These are phyloP conservation scores for Monochamus saltuarius DNA, from an alignment of 1,140 invertebrate genomes.

Conservation along the genomic window DNA sequence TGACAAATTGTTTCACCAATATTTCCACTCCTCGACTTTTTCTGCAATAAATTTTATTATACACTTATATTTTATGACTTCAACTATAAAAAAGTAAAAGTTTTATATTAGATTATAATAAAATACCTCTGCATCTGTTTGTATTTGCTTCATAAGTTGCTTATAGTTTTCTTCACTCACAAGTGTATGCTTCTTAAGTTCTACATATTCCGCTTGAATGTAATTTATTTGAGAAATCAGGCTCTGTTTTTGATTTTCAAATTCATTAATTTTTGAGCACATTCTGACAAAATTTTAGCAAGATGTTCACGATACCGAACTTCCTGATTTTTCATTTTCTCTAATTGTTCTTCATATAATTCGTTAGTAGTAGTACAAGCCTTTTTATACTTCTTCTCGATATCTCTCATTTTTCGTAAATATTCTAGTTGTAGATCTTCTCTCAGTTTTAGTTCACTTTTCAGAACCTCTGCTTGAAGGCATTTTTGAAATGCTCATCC, in stretches of 20 bases:
- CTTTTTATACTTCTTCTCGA: slow-evolving; percentile 30
- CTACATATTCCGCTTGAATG: slow-evolving; percentile 15
- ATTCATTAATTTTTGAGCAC: slow-evolving; percentile 20
- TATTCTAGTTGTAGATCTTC: slow-evolving; percentile 34
- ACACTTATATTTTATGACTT: not conserved
- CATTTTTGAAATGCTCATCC: not conserved
- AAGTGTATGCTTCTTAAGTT: slow-evolving; percentile 15
- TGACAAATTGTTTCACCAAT: slow-evolving; percentile 29
- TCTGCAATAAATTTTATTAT: slow-evolving; percentile 19
- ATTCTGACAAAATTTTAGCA: slow-evolving; percentile 28
- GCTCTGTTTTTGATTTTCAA: slow-evolving; percentile 24
- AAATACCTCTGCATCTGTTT: slow-evolving; percentile 25
- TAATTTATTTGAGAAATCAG: slow-evolving; percentile 14
- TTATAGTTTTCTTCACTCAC: slow-evolving; percentile 22
- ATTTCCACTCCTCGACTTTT: slow-evolving; percentile 32
- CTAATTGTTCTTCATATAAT: slow-evolving; percentile 26
- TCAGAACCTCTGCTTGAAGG: slow-evolving; percentile 21
- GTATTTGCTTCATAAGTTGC: slow-evolving; percentile 16
- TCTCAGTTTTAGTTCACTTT: slow-evolving; percentile 27
- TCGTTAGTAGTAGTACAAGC: slow-evolving; percentile 23
- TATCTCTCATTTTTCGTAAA: slow-evolving; percentile 27
- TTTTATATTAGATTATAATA: not conserved
- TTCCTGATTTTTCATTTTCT: slow-evolving; percentile 27
- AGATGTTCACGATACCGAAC: slow-evolving; percentile 28
- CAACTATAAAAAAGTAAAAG: not conserved